Conservation (phyloP, 2,113 vertebrate genomes). For the Xenopus laevis region DNA sequence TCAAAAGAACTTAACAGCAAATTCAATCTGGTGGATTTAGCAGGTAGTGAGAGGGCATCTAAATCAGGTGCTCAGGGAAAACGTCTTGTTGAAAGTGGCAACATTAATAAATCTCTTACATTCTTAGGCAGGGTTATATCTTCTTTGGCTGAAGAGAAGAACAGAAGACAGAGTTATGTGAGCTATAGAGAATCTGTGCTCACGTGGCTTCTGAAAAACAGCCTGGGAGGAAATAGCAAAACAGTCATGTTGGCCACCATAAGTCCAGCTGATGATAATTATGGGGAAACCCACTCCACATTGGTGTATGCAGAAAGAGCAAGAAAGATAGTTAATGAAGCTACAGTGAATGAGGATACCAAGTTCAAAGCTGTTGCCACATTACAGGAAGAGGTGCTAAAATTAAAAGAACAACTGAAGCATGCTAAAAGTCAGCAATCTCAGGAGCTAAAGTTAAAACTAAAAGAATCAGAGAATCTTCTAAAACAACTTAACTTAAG, state of each 20-base stretch:
- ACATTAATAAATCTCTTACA: constrained; percentile 17
- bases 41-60: constrained; percentile 12
- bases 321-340: constrained; percentile 93
- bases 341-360: constrained; percentile 92
- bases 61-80: background rate
- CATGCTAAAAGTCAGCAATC: constrained; percentile 83
- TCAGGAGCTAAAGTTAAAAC: constrained; percentile 89
- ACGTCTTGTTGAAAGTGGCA: background rate
- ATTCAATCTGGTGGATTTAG: constrained; percentile 6
- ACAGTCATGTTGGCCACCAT: constrained; percentile 97
- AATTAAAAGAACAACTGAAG: constrained; percentile 88
- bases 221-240: constrained; percentile 94
- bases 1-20: constrained; percentile 8
- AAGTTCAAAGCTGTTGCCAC: constrained; percentile 92
- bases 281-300: constrained; percentile 93
- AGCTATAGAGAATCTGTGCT: constrained; percentile 11
- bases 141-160: background rate
- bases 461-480: constrained; percentile 93
- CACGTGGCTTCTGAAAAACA: constrained; percentile 70
- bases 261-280: constrained; percentile 93
- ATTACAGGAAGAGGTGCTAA: constrained; percentile 90
- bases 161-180: background rate
- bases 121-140: background rate
- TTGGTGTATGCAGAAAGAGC: constrained; percentile 90
- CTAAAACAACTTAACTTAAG: constrained; percentile 92